Conservation (phyloP, 2,797 vertebrate species). For the Lutjanus argentimaculatus region DNA sequence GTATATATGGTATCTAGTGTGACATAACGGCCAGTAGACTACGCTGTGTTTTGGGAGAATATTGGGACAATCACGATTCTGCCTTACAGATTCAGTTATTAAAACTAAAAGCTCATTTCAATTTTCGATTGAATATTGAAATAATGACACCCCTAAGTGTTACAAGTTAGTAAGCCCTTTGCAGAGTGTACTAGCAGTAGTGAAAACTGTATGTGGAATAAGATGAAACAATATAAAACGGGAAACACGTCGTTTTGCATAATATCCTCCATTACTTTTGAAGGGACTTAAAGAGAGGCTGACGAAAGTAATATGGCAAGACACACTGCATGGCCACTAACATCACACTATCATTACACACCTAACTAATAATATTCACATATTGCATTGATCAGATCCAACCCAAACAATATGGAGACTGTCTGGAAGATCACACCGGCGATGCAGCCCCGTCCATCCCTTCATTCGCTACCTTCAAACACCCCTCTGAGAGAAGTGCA, state of each 20-base stretch:
- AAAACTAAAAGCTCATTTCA: too few relatives aligned
- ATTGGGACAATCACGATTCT: too few relatives aligned
- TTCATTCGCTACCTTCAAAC: conserved; percentile 44
- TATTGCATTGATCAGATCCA: conserved; percentile 69
- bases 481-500: conserved; percentile 42
- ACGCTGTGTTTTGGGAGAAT: too few relatives aligned
- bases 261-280: conserved; percentile 61
- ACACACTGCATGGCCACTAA: conserved; percentile 47
- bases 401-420: conserved; percentile 43
- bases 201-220: conserved; percentile 41
- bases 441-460: conserved; percentile 15
- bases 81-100: too few relatives aligned
- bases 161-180: conserved; percentile 58
- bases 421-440: conserved; percentile 46
- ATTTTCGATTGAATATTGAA: too few relatives aligned
- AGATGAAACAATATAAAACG: conserved; percentile 51
- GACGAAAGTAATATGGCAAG: conserved; percentile 51
- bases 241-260: conserved; percentile 67
- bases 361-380: conserved; percentile 66
- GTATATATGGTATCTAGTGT: too few relatives aligned
- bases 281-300: conserved; percentile 47
- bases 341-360: conserved; percentile 53
- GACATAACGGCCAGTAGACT: too few relatives aligned
- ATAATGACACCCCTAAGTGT: not conserved
- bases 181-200: conserved; percentile 23